A percentile compares a stretch with the other conserved stretches of the same genome.
phyloP scores from a whole-genome alignment of 2,888 invertebrate species.

The Eristalis arbustorum region DNA sequence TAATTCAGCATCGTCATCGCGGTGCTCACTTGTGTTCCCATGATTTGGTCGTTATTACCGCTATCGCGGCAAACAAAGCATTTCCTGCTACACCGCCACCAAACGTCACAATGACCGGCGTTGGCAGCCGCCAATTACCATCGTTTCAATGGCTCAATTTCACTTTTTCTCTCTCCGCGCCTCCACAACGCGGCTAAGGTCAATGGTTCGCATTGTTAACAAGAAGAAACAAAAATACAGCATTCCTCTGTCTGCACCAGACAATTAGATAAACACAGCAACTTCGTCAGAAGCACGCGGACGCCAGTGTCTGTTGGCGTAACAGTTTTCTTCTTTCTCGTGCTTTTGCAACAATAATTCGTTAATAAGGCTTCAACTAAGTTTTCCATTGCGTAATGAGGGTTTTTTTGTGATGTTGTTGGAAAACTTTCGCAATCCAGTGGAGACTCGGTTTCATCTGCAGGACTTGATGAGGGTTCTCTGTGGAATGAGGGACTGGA shows the following conservation, averaged over 20 bases:
- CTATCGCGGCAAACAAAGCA: conserved; percentile 18
- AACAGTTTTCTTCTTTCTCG: neutral
- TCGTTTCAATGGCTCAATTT: conserved; percentile 34
- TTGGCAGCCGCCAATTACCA: conserved; percentile 29
- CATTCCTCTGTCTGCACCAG: neutral
- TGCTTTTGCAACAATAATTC: neutral
- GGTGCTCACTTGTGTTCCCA: neutral
- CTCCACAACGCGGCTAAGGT: neutral
- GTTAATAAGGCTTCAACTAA: neutral
- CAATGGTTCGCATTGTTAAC: conserved; percentile 20
- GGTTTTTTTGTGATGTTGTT: neutral
- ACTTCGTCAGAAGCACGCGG: neutral
- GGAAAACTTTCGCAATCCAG: neutral
- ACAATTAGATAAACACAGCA: neutral
- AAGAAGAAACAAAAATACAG: neutral
- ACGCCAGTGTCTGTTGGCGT: neutral
- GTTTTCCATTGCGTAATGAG: neutral
- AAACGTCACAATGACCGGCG: neutral
- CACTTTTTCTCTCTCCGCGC: conserved; percentile 1
- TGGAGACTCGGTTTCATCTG: neutral
- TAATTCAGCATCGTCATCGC: neutral
- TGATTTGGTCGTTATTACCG: neutral
- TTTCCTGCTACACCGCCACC: conserved; percentile 23
- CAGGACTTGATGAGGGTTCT: too few relatives aligned
- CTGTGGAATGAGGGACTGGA: too few relatives aligned